phyloP scores from a whole-genome alignment of 2,797 vertebrate species.

The Mormyrus proboscirostris region DNA sequence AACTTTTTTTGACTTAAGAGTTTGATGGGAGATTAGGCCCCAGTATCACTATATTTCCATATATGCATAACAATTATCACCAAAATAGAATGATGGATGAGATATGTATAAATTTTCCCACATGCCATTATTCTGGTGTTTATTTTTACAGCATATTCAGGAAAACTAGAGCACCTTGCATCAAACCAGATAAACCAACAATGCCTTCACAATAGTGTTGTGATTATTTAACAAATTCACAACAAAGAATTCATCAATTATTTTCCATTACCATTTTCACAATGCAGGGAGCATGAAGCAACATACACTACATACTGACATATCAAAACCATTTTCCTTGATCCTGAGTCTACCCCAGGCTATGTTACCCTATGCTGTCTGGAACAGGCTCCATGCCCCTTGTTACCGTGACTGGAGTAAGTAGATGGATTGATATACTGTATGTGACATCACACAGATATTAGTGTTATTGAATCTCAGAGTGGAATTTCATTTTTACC shows the following conservation, averaged over 20 bases:
- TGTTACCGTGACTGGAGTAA: neutral
- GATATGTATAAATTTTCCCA: neutral
- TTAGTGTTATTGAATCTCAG: neutral
- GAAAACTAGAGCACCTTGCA: neutral
- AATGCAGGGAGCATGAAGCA: neutral
- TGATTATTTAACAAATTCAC: neutral
- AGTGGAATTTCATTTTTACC: constrained; percentile 44
- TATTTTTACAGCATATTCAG: neutral
- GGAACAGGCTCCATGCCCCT: neutral
- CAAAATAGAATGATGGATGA: neutral
- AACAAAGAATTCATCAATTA: neutral
- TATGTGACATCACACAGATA: neutral
- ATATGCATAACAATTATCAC: neutral
- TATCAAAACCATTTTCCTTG: neutral
- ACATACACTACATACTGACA: neutral
- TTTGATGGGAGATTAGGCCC: neutral
- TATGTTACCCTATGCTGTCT: neutral
- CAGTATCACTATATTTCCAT: neutral
- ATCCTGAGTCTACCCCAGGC: neutral
- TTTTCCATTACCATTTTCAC: neutral
- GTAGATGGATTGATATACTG: neutral
- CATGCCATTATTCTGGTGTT: neutral
- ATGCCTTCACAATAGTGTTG: neutral
- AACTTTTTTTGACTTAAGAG: neutral
- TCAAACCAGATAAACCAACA: neutral